Conservation (phyloP, 2,888 invertebrate species). For the Uropetala carovei region DNA sequence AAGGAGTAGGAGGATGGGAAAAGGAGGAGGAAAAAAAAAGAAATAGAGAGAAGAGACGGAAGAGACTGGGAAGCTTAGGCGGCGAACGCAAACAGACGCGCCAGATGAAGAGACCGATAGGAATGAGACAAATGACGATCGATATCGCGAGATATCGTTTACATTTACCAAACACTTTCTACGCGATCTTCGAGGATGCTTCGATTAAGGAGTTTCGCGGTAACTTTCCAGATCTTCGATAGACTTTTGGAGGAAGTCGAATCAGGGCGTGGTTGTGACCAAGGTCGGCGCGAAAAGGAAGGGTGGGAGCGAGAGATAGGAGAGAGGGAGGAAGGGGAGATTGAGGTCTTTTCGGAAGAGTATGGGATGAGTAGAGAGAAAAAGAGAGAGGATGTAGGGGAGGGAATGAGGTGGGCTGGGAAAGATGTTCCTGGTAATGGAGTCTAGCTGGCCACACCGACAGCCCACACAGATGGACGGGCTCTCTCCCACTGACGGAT, state of each 20-base stretch:
- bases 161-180: too few species aligned
- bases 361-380: neutral
- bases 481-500: constrained; percentile 4
- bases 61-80: neutral
- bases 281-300: neutral
- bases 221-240: neutral
- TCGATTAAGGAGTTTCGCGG: too few species aligned
- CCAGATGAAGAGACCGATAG: too few species aligned
- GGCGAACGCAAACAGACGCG: neutral
- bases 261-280: neutral
- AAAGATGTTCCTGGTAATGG: constrained; percentile 42
- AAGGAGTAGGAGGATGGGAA: neutral
- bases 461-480: neutral
- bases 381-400: neutral
- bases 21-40: neutral
- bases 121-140: too few species aligned
- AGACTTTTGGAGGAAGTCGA: neutral
- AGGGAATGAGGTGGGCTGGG: neutral
- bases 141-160: too few species aligned
- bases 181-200: too few species aligned
- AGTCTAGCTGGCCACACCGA: neutral
- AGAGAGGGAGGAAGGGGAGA: neutral
- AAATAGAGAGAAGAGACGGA: neutral
- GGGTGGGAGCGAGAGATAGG: neutral
- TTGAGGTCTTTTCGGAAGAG: neutral